Evolutionary conservation across 2,113 vertebrate genomes (phyloP).

Genomic region (Protobothrops flavoviridis): DNA sequence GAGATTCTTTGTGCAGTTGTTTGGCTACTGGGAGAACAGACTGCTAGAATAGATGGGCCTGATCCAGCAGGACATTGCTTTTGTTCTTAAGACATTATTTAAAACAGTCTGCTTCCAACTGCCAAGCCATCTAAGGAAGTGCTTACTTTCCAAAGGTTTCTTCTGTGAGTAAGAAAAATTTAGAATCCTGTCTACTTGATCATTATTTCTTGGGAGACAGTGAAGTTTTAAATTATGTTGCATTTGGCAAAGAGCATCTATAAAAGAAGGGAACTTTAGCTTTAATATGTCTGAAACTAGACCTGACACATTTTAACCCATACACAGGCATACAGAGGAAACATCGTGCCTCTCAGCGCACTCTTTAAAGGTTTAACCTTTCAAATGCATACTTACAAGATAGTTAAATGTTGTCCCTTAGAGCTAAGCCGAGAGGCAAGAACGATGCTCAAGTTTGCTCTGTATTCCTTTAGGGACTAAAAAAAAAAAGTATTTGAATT

Average conservation of each 20-base stretch:
- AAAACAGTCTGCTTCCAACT: slow-evolving; percentile 29
- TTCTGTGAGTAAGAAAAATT: slow-evolving; percentile 21
- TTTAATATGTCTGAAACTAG: not conserved
- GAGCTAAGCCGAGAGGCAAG: slow-evolving; percentile 38
- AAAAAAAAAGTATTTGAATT: not conserved
- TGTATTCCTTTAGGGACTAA: not conserved
- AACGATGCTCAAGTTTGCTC: slow-evolving; percentile 21
- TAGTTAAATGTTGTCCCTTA: slow-evolving; percentile 2
- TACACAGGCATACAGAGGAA: not conserved
- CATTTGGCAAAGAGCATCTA: not conserved
- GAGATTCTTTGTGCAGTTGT: not conserved
- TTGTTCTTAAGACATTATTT: slow-evolving; percentile 32
- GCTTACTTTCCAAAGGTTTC: slow-evolving; percentile 31
- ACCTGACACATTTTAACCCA: slow-evolving; percentile 1
- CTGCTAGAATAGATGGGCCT: not conserved
- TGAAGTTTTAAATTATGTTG: slow-evolving; percentile 23
- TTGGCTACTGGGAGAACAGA: not conserved
- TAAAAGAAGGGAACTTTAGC: slow-evolving; percentile 6
- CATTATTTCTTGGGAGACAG: not conserved
- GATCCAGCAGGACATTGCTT: not conserved
- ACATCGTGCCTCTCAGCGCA: not conserved
- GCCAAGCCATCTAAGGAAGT: slow-evolving; percentile 25
- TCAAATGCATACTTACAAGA: slow-evolving; percentile 26
- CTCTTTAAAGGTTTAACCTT: slow-evolving; percentile 34
- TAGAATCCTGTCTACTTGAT: not conserved